Percentiles rank a stretch among this genome's conserved stretches.
These are phyloP conservation scores for Meda fulgida DNA, from an alignment of 2,797 vertebrate species.

Conservation along the genomic window DNA sequence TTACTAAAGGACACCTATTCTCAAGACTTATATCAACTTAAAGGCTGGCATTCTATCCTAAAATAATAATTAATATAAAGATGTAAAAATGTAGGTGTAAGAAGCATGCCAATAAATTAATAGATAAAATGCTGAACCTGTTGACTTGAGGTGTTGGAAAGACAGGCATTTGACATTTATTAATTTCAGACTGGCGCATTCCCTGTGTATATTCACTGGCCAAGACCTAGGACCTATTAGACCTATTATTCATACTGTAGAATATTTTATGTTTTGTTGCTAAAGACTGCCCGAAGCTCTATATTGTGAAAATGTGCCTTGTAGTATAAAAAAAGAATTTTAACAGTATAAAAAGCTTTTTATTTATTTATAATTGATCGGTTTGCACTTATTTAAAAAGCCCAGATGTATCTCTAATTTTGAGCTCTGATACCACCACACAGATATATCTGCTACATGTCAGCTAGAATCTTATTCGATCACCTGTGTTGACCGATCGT, in stretches of 20 bases:
- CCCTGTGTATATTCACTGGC: background rate
- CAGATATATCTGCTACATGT: background rate
- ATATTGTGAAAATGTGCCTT: background rate
- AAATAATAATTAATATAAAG: background rate
- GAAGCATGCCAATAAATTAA: background rate
- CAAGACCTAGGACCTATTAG: no score
- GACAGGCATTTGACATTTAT: background rate
- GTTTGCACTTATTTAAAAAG: background rate
- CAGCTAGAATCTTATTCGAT: background rate
- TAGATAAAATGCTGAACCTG: background rate
- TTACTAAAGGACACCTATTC: conserved; percentile 26
- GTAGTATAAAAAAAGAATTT: background rate
- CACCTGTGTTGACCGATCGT: background rate
- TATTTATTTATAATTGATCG: no score
- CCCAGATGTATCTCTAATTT: background rate
- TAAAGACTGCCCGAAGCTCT: background rate
- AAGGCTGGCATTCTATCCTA: background rate
- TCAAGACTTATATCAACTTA: background rate
- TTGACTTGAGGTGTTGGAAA: background rate
- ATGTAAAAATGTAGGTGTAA: background rate
- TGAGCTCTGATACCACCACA: background rate
- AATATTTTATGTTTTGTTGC: background rate
- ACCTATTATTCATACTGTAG: background rate
- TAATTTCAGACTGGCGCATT: background rate
- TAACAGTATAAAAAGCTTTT: background rate